phyloP scores from a whole-genome alignment of 2,797 vertebrate genomes.

The Psittacula echo region DNA sequence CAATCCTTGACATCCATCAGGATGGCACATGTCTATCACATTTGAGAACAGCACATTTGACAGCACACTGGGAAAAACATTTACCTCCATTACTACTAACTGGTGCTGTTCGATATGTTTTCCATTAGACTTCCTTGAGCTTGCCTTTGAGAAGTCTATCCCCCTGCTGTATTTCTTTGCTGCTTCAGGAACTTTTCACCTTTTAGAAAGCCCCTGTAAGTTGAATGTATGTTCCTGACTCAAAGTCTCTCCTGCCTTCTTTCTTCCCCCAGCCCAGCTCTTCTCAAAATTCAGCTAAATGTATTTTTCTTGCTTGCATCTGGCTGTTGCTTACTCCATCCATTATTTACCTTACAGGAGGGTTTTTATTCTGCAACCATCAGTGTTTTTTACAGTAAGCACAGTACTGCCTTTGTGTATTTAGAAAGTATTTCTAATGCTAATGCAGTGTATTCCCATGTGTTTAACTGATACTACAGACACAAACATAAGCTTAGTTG shows the following conservation, averaged over 20 bases:
- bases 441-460: background rate
- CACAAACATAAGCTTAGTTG: background rate
- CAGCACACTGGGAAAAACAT: background rate
- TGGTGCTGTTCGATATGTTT: background rate
- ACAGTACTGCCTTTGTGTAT: background rate
- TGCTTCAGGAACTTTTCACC: background rate
- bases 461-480: background rate
- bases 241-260: background rate
- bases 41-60: background rate
- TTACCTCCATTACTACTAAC: background rate
- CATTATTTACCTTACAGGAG: background rate
- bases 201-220: background rate
- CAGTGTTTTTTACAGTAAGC: background rate
- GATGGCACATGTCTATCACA: background rate
- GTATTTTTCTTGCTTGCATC: background rate
- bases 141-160: background rate
- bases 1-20: background rate
- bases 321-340: background rate
- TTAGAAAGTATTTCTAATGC: background rate
- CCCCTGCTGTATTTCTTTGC: background rate
- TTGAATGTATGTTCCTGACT: background rate
- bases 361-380: background rate
- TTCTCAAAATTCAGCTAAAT: background rate
- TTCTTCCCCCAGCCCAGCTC: background rate
- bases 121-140: background rate